These are phyloP conservation scores for Corvus cornix DNA, from an alignment of 2,113 vertebrate species.

Conservation along the genomic window DNA sequence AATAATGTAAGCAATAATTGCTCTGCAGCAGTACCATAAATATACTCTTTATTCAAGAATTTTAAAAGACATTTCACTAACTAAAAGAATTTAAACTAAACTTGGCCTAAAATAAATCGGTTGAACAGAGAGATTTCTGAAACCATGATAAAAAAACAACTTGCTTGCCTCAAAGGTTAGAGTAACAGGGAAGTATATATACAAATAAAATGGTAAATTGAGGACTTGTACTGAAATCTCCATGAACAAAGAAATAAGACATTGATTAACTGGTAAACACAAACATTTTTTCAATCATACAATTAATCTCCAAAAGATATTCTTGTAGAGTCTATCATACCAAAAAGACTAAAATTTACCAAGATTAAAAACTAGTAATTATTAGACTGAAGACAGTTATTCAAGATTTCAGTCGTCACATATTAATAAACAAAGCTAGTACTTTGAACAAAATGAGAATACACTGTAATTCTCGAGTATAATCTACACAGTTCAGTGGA, in stretches of 20 bases:
- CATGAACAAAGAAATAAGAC: background rate
- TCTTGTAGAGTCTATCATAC: background rate
- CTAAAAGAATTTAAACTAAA: background rate
- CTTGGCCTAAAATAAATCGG: background rate
- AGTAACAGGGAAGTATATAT: background rate
- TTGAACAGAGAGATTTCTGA: background rate
- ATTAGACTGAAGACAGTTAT: background rate
- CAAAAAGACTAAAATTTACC: background rate
- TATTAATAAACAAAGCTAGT: background rate
- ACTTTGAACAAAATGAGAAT: background rate
- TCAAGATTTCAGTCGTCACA: background rate
- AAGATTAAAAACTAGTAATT: background rate
- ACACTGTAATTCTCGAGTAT: background rate
- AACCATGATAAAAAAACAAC: background rate
- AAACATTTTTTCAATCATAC: background rate
- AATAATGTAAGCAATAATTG: background rate
- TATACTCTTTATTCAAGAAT: background rate
- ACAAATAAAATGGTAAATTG: background rate
- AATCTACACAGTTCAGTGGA: background rate
- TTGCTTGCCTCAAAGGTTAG: background rate
- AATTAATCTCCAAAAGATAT: background rate
- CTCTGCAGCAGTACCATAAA: background rate
- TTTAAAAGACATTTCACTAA: background rate
- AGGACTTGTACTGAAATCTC: background rate
- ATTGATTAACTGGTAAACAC: background rate